Conservation (phyloP, 2,888 invertebrate genomes). For the Agrilus cyanescens region DNA sequence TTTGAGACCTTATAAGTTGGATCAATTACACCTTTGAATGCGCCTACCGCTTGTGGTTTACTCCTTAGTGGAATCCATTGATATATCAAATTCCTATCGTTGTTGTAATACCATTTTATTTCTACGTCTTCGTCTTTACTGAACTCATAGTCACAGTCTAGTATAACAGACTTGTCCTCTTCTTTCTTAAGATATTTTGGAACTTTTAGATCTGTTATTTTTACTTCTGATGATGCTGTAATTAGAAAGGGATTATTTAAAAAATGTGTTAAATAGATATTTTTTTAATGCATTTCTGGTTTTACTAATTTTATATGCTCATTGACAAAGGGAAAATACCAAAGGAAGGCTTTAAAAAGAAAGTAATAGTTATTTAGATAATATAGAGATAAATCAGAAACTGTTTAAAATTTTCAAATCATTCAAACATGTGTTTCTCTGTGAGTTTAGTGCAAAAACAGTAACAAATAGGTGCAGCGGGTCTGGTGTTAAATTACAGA, state of each 20-base stretch:
- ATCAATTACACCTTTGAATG: constrained; percentile 33
- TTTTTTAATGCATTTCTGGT: no score
- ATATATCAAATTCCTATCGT: constrained; percentile 35
- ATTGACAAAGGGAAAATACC: no score
- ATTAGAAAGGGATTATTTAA: not conserved
- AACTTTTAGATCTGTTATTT: constrained; percentile 8
- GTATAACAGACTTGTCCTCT: constrained; percentile 27
- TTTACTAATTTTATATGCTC: no score
- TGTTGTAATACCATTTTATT: constrained; percentile 39
- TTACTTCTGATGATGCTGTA: constrained; percentile 7
- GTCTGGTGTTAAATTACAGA: no score
- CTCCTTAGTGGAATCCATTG: constrained; percentile 36
- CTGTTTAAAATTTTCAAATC: no score
- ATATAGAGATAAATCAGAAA: no score
- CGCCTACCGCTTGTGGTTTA: constrained; percentile 29
- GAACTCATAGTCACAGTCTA: constrained; percentile 40
- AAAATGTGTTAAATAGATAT: no score
- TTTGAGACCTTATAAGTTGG: constrained; percentile 32
- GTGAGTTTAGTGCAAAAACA: no score
- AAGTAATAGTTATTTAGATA: no score
- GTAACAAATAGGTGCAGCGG: no score
- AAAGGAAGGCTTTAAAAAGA: no score
- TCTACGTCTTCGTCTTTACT: constrained; percentile 33
- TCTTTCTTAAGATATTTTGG: constrained; percentile 3
- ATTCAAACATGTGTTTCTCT: no score